Percentiles rank a stretch among this genome's conserved stretches.
Conservation (phyloP, 1,140 invertebrate species). For the Chlorops oryzae region DNA sequence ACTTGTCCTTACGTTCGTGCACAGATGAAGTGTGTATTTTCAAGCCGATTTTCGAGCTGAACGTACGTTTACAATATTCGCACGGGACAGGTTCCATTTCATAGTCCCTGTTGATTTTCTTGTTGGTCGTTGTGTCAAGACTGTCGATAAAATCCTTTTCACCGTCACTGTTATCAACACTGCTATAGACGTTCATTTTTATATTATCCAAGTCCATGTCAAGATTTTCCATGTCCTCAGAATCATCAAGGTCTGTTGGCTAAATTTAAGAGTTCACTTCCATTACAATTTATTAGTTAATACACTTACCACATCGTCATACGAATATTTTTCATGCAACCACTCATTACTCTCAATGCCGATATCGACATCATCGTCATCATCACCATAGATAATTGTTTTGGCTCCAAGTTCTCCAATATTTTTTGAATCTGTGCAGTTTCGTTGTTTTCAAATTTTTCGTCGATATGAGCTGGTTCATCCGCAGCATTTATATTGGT, state of each 20-base stretch:
- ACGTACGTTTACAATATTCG: slow-evolving; percentile 31
- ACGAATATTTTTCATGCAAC: slow-evolving; percentile 16
- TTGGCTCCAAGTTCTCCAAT: not conserved
- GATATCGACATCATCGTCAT: slow-evolving; percentile 13
- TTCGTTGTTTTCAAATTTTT: too few species aligned
- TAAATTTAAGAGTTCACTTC: not conserved
- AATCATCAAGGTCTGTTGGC: too few species aligned
- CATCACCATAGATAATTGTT: not conserved
- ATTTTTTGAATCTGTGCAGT: not conserved
- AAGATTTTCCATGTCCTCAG: too few species aligned
- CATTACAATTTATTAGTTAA: not conserved
- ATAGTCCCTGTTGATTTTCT: slow-evolving; percentile 14
- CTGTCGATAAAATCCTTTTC: not conserved
- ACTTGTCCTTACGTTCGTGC: slow-evolving; percentile 17
- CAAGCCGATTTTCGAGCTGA: slow-evolving; percentile 33
- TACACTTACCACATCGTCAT: slow-evolving; percentile 5
- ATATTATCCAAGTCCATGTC: too few species aligned
- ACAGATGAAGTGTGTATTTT: slow-evolving; percentile 29
- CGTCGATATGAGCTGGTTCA: too few species aligned
- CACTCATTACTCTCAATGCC: slow-evolving; percentile 10
- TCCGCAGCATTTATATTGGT: not conserved
- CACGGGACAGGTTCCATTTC: slow-evolving; percentile 31
- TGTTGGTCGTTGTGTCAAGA: not conserved
- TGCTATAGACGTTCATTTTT: too few species aligned
- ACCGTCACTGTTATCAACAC: too few species aligned